Evolutionary conservation across 2,888 invertebrate genomes (phyloP).

Genomic region (Nymphalis urticae): DNA sequence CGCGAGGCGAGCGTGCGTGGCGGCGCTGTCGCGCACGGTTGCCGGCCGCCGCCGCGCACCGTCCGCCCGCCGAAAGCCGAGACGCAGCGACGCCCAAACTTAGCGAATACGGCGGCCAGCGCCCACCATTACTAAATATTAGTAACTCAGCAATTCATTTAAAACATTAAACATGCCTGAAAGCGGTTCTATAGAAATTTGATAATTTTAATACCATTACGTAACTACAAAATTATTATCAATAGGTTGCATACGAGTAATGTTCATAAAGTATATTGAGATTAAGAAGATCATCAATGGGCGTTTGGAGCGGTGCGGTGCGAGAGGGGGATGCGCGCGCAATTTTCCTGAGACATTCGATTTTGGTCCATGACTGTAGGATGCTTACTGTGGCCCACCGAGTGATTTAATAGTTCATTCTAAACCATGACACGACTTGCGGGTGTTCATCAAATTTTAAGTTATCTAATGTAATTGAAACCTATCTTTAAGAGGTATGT

Average conservation of each 20-base stretch:
- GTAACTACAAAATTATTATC: neutral
- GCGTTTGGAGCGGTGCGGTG: conserved; percentile 66
- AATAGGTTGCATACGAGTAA: conserved; percentile 44
- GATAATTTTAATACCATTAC: conserved; percentile 4
- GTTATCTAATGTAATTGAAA: conserved; percentile 2
- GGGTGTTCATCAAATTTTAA: conserved; percentile 33
- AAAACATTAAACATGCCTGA: neutral
- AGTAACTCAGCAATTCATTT: neutral
- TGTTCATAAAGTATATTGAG: conserved; percentile 67
- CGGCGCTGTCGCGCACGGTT: conserved; percentile 70
- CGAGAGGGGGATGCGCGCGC: conserved; percentile 74
- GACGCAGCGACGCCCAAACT: conserved; percentile 81
- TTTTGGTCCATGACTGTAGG: conserved; percentile 82
- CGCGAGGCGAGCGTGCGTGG: conserved; percentile 75
- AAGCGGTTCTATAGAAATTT: neutral
- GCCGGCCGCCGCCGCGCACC: conserved; percentile 71
- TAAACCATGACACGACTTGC: conserved; percentile 61
- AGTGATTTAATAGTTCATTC: conserved; percentile 79
- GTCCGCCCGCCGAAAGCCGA: conserved; percentile 74
- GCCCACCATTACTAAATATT: conserved; percentile 47
- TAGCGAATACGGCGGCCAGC: conserved; percentile 69
- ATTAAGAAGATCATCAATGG: conserved; percentile 80
- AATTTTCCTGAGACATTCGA: conserved; percentile 77
- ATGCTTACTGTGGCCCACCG: conserved; percentile 76
- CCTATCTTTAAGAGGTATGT: neutral